Conservation (phyloP, 2,888 invertebrate genomes). For the Diadegma fenestrale region DNA sequence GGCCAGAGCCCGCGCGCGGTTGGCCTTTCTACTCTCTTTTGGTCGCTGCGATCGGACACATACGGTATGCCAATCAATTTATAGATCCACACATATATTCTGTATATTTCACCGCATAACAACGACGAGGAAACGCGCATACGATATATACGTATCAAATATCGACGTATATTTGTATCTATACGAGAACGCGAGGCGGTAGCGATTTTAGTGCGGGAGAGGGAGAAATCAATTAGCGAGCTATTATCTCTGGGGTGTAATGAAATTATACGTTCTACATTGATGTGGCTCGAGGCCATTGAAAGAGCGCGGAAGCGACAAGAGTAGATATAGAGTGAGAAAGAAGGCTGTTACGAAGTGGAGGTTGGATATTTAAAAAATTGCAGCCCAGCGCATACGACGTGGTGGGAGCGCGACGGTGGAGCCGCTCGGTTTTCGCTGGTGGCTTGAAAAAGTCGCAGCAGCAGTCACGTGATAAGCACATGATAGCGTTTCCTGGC, state of each 20-base stretch:
- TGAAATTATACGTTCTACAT: constrained; percentile 73
- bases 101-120: constrained; percentile 35
- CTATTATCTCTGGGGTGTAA: constrained; percentile 72
- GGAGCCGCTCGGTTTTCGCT: not conserved
- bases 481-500: not conserved
- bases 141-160: not conserved
- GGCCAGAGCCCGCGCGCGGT: not conserved
- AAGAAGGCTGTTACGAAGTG: not conserved
- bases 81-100: not conserved
- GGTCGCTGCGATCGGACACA: constrained; percentile 31
- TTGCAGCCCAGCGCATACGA: constrained; percentile 13
- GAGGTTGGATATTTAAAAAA: constrained; percentile 26
- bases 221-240: constrained; percentile 72
- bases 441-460: constrained; percentile 54
- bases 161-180: not conserved
- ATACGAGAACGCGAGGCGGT: constrained; percentile 13
- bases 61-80: constrained; percentile 50
- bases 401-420: constrained; percentile 18
- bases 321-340: constrained; percentile 6
- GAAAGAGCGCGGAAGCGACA: constrained; percentile 7
- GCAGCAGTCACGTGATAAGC: constrained; percentile 58
- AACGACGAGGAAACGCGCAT: constrained; percentile 5
- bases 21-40: constrained; percentile 17
- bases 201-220: constrained; percentile 50
- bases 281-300: constrained; percentile 59